A percentile compares a stretch with the other conserved stretches of the same genome.
These are phyloP conservation scores for Enoplosus armatus DNA, from an alignment of 2,797 vertebrate species.

Conservation along the genomic window DNA sequence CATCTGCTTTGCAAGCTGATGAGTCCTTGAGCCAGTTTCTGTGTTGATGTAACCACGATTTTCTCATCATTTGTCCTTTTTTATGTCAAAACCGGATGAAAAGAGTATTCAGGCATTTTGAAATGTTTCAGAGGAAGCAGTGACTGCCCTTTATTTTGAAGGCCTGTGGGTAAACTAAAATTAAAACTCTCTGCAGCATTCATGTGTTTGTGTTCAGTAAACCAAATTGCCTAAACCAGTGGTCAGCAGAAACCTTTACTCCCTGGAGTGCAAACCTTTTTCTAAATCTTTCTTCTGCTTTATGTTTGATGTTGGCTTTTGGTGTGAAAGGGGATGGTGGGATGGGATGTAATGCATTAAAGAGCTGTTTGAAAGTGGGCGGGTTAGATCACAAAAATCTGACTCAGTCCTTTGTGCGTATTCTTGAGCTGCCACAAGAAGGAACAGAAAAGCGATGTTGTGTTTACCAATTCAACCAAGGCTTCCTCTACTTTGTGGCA, in stretches of 20 bases:
- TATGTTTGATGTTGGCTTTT: slow-evolving; percentile 23
- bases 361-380: slow-evolving; percentile 46
- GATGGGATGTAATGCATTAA: slow-evolving; percentile 24
- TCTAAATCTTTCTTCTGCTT: slow-evolving; percentile 25
- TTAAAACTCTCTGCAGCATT: slow-evolving; percentile 19
- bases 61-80: slow-evolving; percentile 31
- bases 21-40: slow-evolving; percentile 38
- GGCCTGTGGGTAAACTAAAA: slow-evolving; percentile 13
- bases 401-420: slow-evolving; percentile 40
- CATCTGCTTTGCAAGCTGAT: slow-evolving; percentile 44
- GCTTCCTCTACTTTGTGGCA: neutral
- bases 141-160: slow-evolving; percentile 10
- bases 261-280: slow-evolving; percentile 15
- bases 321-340: slow-evolving; percentile 11
- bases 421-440: slow-evolving; percentile 34
- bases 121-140: slow-evolving; percentile 33
- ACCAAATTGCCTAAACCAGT: slow-evolving; percentile 13
- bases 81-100: slow-evolving; percentile 33
- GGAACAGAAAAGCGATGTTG: slow-evolving; percentile 16
- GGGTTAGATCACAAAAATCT: slow-evolving; percentile 46
- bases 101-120: slow-evolving; percentile 18
- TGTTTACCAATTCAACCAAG: slow-evolving; percentile 12
- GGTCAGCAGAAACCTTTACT: slow-evolving; percentile 46
- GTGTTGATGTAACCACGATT: slow-evolving; percentile 20
- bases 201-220: slow-evolving; percentile 24